Percentiles rank a stretch among this genome's conserved stretches.
Evolutionary conservation across 2,797 vertebrate genomes (phyloP).

Genomic region (Sebastes flavidus): DNA sequence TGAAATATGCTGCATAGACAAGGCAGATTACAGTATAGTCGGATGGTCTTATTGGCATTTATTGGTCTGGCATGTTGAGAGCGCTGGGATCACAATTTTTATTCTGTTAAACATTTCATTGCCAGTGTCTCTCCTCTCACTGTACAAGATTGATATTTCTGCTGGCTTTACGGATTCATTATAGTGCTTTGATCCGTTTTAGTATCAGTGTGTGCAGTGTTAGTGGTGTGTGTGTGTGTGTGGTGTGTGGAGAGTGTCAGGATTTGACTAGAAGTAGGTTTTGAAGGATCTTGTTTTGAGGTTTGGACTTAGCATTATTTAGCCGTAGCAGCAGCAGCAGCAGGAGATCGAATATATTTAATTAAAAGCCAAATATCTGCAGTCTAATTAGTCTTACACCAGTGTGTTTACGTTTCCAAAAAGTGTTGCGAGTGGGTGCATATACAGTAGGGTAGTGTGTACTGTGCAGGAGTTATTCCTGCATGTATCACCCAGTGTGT

Average conservation of each 20-base stretch:
- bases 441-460: not conserved
- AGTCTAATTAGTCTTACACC: not conserved
- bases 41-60: slow-evolving; percentile 11
- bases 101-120: not conserved
- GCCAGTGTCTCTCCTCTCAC: no score
- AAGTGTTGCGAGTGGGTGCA: not conserved
- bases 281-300: not conserved
- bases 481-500: not conserved
- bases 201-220: not conserved
- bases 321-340: not conserved
- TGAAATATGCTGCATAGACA: slow-evolving; percentile 3
- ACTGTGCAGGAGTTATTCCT: not conserved
- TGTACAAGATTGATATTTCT: slow-evolving; percentile 2
- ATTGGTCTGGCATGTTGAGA: not conserved
- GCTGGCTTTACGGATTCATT: not conserved
- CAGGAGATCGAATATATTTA: not conserved
- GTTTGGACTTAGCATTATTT: not conserved
- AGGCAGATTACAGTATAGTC: not conserved
- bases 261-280: not conserved
- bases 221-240: no score
- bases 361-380: not conserved
- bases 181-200: not conserved
- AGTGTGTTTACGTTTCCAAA: not conserved
- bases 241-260: no score
- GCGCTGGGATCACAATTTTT: not conserved